Evolutionary conservation across 2,113 vertebrate genomes (phyloP).

Genomic region (Abramis brama): DNA sequence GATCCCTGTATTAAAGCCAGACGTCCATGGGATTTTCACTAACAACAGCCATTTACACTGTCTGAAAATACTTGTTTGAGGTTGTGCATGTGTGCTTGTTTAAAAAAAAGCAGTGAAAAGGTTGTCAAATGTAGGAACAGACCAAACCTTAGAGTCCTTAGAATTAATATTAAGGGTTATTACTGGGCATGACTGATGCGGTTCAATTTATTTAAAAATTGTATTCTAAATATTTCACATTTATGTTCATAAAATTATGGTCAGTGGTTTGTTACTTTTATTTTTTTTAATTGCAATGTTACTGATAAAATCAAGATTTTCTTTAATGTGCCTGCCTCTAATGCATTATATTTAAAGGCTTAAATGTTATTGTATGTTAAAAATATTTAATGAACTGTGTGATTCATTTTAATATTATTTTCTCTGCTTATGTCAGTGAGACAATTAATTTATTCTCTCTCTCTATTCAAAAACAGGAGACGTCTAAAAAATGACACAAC

Average conservation of each 20-base stretch:
- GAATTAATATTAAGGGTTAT: not conserved
- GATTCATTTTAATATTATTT: not conserved
- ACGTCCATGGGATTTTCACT: not conserved
- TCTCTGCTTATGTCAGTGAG: not conserved
- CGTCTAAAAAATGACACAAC: constrained; percentile 61
- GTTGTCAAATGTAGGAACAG: not conserved
- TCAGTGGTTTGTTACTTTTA: not conserved
- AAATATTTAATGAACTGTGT: not conserved
- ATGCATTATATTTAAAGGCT: no score
- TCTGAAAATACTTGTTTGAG: not conserved
- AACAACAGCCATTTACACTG: not conserved
- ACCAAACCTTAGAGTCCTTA: not conserved
- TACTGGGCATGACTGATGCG: not conserved
- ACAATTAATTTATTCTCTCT: not conserved
- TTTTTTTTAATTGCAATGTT: not conserved
- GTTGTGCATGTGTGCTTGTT: not conserved
- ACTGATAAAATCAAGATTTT: not conserved
- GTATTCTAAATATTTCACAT: not conserved
- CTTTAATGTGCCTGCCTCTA: no score
- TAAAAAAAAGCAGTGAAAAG: not conserved
- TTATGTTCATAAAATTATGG: not conserved
- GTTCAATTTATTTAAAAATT: not conserved
- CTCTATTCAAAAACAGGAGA: constrained; percentile 53
- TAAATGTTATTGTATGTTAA: not conserved
- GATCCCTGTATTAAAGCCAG: constrained; percentile 1